These are phyloP conservation scores for Gryllus bimaculatus DNA, from an alignment of 1,140 invertebrate genomes.

Conservation along the genomic window DNA sequence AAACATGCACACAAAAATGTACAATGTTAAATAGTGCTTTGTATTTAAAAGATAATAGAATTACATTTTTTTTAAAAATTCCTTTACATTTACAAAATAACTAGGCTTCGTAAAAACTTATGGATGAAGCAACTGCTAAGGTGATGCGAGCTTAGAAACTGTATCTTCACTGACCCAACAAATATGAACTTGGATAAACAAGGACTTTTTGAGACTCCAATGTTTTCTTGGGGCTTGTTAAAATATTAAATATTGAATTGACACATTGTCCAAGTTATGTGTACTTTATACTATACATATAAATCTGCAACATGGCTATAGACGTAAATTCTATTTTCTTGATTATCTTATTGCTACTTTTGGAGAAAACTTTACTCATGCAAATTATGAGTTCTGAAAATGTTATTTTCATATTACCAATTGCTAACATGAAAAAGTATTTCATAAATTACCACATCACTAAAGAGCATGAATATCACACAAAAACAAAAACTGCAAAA, in stretches of 20 bases:
- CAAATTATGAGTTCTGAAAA: background rate
- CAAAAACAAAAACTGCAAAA: background rate
- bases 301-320: background rate
- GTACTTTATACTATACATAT: conserved; percentile 6
- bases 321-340: background rate
- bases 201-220: background rate
- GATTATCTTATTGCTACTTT: background rate
- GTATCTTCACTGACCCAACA: background rate
- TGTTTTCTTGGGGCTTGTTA: background rate
- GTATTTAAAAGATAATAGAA: conserved; percentile 2
- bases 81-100: background rate
- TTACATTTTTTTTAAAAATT: background rate
- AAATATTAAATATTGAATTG: background rate
- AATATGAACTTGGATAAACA: background rate
- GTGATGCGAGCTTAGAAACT: background rate
- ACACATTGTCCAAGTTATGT: background rate
- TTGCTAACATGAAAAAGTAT: background rate
- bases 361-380: background rate
- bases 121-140: background rate
- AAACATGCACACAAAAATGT: background rate
- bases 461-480: background rate
- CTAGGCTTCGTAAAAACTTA: background rate
- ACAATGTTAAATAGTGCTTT: background rate
- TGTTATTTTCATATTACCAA: background rate
- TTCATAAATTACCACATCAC: background rate